These are phyloP conservation scores for Scolopax rusticola DNA, from an alignment of 2,797 vertebrate species.

Conservation along the genomic window DNA sequence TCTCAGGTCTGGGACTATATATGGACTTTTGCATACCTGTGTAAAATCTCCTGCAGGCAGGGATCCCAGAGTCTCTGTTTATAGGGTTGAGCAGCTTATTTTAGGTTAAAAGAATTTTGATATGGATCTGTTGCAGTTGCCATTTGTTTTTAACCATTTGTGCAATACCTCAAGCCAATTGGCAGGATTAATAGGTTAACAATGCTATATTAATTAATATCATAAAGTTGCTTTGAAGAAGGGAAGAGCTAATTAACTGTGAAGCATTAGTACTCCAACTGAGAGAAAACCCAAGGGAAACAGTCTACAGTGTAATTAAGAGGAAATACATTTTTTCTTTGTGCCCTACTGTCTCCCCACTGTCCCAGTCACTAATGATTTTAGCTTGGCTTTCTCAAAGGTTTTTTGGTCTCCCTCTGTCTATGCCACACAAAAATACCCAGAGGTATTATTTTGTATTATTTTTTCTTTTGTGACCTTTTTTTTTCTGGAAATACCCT, in stretches of 20 bases:
- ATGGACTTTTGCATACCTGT: not conserved
- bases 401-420: not conserved
- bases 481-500: not conserved
- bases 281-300: conserved; percentile 36
- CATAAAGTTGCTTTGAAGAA: not conserved
- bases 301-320: conserved; percentile 58
- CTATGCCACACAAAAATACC: not conserved
- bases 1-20: not conserved
- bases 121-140: not conserved
- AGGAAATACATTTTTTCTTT: conserved; percentile 6
- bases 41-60: not conserved
- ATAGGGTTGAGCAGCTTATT: not conserved
- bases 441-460: not conserved
- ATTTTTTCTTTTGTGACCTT: not conserved
- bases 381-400: conserved; percentile 18
- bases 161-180: not conserved
- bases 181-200: conserved; percentile 19
- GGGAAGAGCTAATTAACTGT: conserved; percentile 48
- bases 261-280: conserved; percentile 8
- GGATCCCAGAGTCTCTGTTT: not conserved
- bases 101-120: not conserved
- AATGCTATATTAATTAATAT: conserved; percentile 46
- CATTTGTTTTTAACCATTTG: conserved; percentile 53
- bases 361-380: conserved; percentile 15
- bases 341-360: not conserved